A percentile compares a stretch with the other conserved stretches of the same genome.
phyloP scores from a whole-genome alignment of 2,113 vertebrate species.

The Odontesthes bonariensis region DNA sequence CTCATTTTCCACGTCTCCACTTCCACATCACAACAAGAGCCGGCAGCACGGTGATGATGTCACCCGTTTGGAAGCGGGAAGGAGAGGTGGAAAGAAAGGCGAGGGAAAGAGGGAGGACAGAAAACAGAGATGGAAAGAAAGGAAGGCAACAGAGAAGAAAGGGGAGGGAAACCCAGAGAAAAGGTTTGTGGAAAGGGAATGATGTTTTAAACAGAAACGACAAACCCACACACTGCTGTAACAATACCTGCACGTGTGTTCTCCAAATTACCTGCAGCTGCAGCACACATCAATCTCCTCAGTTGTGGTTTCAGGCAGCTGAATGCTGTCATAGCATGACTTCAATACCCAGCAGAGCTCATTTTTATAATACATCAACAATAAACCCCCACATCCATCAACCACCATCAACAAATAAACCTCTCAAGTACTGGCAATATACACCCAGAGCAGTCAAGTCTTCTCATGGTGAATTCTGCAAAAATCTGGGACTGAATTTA shows the following conservation, averaged over 20 bases:
- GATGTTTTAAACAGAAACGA: slow-evolving; percentile 14
- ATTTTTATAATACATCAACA: slow-evolving; percentile 25
- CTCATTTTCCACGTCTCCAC: slow-evolving; percentile 74
- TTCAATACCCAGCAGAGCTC: slow-evolving; percentile 11
- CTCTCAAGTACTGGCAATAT: slow-evolving; percentile 20
- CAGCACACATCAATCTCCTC: slow-evolving; percentile 13
- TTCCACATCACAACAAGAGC: slow-evolving; percentile 69
- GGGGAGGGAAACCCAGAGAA: slow-evolving; percentile 1
- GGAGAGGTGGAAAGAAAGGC: not conserved
- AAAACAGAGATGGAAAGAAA: not conserved
- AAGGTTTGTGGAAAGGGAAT: not conserved
- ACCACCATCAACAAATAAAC: slow-evolving; percentile 3
- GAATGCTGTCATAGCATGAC: not conserved
- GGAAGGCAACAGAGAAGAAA: not conserved
- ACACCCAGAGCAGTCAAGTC: not conserved
- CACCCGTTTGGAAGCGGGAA: slow-evolving; percentile 39
- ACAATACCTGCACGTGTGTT: slow-evolving; percentile 2
- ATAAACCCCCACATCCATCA: slow-evolving; percentile 45
- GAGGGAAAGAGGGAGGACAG: not conserved
- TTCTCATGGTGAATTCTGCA: too few species aligned
- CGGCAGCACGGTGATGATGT: slow-evolving; percentile 75
- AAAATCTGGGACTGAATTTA: not conserved
- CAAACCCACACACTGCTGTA: slow-evolving; percentile 1
- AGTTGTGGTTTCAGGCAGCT: slow-evolving; percentile 2
- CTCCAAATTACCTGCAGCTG: slow-evolving; percentile 32